Evolutionary conservation across 2,797 vertebrate genomes (phyloP), one percentile per base, ranked within the genome.

Genomic region (Hirundo rustica): DNA sequence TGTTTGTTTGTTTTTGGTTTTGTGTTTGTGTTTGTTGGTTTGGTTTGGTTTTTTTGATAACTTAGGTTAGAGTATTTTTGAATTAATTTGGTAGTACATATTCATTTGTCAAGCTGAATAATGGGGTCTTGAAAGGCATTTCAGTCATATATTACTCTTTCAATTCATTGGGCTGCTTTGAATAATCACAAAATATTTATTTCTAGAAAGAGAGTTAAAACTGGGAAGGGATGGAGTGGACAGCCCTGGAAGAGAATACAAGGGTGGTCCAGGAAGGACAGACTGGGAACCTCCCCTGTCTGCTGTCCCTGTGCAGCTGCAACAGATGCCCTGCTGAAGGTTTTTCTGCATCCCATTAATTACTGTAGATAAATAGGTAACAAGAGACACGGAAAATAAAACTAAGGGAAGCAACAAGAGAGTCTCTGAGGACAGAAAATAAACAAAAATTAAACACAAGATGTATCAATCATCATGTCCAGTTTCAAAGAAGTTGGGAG

Each of bases 281-380:
- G 6, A 19, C 7, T 8, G 1, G 16, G 7, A 81, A 5, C 5
- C 7, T 65, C 3, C 4, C 29, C 5, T 42, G 1, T 38, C 42
- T 42, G 13, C 21, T 58, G 20, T 29, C 32, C 44, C 16, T 20
- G 25, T 62, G 19, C 29, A 71, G 26, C 16, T 53, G 15, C 40
- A 48, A 42, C 6, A 65, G 30, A 48, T 57, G 11, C 1, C 10
- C 32, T 61, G 9, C 21, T 62, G 47, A 67, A 74, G 3, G 7
- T 30, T 76, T 53, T 23, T 54, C 53, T 81, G 29, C 19, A 78
- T 44, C 9, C 11, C 6, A 1, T 51, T 54, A 55, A 54, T 78
- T 58, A 10, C 58, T 53, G 36, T 47, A 55, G 21, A 71, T 32
- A 70, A 70, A 22, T 2, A 50, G 8, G 26, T 23, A 84, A 54